Evolutionary conservation across 2,888 invertebrate genomes (phyloP), one percentile per base, ranked within the genome.

Genomic region (Unio delphinus): DNA sequence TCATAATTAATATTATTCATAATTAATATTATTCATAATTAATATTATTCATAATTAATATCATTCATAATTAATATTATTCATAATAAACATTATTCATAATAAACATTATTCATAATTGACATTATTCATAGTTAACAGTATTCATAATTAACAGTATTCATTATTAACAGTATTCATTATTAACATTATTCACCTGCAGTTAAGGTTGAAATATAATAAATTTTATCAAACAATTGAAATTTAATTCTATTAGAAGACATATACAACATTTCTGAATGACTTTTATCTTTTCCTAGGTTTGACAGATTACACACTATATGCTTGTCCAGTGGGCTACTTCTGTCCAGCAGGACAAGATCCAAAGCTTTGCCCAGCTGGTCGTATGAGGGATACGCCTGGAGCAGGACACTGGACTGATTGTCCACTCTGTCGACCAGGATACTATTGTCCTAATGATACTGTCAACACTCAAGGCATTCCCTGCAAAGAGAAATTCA

Each of bases 351-450:
- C 65, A 20, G 86, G 85, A 8, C 82, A 82, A 60, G 87, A 87
- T 63, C 88, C 88, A 45, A 61, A 76, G 3, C 75, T 85, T 45
- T 89, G 89, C 75, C 87, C 88, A 15, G 86, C 89, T 18, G 89
- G 89, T 18, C 76, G 78, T 26, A 86, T 87, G 86, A 80, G 85
- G 64, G 83, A 86, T 45, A 76, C 70, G 4, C 79, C 83, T 0
- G 88, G 87, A 30, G 86, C 87, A 7, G 83, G 73, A 6, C 64
- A 68, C 18, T 69, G 80, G 5, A 63, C 63, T 0, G 87, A 87
- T 65, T 88, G 88, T 70, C 80, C 80, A 15, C 74, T 76, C 8
- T 89, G 89, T 76, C 68, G 83, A 23, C 73, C 80, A 20, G 86
- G 86, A 0, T 86, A 84, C 72, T 87, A 83, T 74, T 87, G 87